A percentile compares a stretch with the other conserved stretches of the same genome.
Evolutionary conservation across 2,113 vertebrate genomes (phyloP).

Genomic region (Puma concolor): DNA sequence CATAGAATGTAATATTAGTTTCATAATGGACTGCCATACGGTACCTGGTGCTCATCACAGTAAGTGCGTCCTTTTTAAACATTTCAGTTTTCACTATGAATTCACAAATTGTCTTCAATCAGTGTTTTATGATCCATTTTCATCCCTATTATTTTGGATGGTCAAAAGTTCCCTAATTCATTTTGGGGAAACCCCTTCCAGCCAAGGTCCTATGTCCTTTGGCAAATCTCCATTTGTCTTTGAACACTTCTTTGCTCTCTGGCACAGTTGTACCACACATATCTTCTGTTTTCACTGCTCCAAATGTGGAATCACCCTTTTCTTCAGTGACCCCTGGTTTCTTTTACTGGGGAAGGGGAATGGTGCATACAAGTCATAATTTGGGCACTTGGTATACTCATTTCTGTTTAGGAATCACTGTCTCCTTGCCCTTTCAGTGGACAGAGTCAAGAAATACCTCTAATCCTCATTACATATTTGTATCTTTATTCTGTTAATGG

Average conservation of each 20-base stretch:
- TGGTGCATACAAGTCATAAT: background rate
- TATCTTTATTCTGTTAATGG: background rate
- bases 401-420: background rate
- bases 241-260: background rate
- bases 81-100: background rate
- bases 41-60: background rate
- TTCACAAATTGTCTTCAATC: background rate
- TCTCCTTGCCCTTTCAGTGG: background rate
- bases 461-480: background rate
- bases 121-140: background rate
- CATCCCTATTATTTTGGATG: background rate
- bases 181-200: background rate
- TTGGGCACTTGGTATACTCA: background rate
- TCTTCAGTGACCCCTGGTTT: background rate
- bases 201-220: background rate
- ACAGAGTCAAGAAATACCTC: background rate
- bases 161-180: background rate
- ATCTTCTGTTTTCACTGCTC: background rate
- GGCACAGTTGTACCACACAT: background rate
- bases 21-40: background rate
- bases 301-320: background rate
- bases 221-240: background rate
- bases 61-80: background rate
- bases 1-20: background rate
- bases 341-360: background rate